Evolutionary conservation across 1,140 invertebrate species (phyloP), one percentile per base, ranked within the genome.

Genomic region (Chironomus tepperi): DNA sequence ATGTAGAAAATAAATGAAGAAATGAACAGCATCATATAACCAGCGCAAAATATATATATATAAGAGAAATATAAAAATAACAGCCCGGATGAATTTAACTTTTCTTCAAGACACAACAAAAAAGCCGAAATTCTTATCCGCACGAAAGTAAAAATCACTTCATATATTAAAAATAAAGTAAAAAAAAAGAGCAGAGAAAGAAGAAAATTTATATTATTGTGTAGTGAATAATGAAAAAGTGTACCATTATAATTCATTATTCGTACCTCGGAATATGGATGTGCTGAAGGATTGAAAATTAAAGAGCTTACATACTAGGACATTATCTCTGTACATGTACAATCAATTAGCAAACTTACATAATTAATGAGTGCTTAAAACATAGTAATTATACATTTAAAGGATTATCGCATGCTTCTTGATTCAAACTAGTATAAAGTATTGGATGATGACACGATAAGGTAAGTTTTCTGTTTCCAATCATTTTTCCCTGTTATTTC

Each of bases 11-110:
- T 70, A 70, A 70, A 70, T 70, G 65, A 70, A 70, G 65, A 70
- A 70, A 70, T 70, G 65, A 70, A 70, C 65, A 70, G 65, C 65
- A 70, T 70, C 65, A 70, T 21, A 70, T 70, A 70, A 67, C 64
- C 64, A 70, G 18, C 47, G n/a, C n/a, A 57, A n/a, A 57, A 57
- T n/a, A 57, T 5, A 57, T n/a, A n/a, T 57, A n/a, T 57, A 57
- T 57, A 57, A 57, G 15, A 1, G 24, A 57, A 70, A 70, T 18
- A 70, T 16, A 70, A 70, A 70, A 57, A 57, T 57, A n/a, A 57
- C 47, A 57, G 47, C 19, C 65, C 18, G 8, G 65, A n/a, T 16
- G 18, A 18, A 18, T 70, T 70, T 67, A 19, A 7, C 7, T 67
- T 67, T 19, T 67, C n/a, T 57, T 57, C n/a, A 5, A 16, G 65